phyloP scores from a whole-genome alignment of 1,140 invertebrate species.

The Zaprionus taronus region DNA sequence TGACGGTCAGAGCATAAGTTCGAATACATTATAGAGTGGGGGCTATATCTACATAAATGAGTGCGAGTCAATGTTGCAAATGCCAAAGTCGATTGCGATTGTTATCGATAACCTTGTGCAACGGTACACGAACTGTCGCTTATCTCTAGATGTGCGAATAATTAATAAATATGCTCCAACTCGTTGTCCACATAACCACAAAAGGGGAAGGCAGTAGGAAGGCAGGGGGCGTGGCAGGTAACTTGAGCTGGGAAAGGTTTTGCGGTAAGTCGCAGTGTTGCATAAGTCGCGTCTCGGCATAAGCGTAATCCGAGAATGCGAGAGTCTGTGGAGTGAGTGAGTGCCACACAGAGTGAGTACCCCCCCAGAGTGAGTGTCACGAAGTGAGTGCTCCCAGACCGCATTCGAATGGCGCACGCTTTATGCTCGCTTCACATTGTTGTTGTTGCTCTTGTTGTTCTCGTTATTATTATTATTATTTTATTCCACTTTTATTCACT shows the following conservation, averaged over 20 bases:
- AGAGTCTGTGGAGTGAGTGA: too few relatives aligned
- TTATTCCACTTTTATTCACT: slow-evolving; percentile 41
- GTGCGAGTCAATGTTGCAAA: slow-evolving; percentile 32
- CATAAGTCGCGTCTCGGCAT: slow-evolving; percentile 22
- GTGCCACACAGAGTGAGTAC: slow-evolving; percentile 10
- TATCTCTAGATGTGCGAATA: neutral
- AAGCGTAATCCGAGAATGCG: slow-evolving; percentile 27
- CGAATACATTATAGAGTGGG: neutral
- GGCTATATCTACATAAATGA: slow-evolving; percentile 1
- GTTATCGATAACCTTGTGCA: slow-evolving; percentile 24
- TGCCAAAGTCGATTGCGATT: slow-evolving; percentile 42
- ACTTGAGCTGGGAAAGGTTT: slow-evolving; percentile 34
- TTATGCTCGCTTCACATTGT: slow-evolving; percentile 32
- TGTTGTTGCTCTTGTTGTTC: slow-evolving; percentile 17
- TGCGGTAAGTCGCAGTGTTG: slow-evolving; percentile 39
- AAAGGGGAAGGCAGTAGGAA: neutral
- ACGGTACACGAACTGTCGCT: neutral
- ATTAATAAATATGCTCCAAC: neutral
- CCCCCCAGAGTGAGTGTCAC: slow-evolving; percentile 8
- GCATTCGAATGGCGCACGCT: slow-evolving; percentile 33
- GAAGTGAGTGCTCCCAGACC: slow-evolving; percentile 26
- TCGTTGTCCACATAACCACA: neutral
- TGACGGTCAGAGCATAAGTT: slow-evolving; percentile 2
- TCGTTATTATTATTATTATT: slow-evolving; percentile 32
- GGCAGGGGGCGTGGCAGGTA: slow-evolving; percentile 18